Percentiles rank a stretch among this genome's conserved stretches.
phyloP scores from a whole-genome alignment of 35 echinoderm and acorn worm species.

The Anneissia japonica region DNA sequence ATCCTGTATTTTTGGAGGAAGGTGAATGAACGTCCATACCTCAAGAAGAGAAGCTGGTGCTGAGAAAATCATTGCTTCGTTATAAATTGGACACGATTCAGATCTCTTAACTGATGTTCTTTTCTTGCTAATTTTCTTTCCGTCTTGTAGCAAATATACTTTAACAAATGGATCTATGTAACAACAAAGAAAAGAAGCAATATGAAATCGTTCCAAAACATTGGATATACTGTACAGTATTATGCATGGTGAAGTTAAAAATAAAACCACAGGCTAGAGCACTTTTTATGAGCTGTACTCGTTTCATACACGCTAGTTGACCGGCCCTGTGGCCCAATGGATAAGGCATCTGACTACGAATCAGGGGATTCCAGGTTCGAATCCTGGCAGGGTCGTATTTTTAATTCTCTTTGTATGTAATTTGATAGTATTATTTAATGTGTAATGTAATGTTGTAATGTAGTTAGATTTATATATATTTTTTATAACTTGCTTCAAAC shows the following conservation, averaged over 20 bases:
- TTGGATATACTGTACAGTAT: neutral
- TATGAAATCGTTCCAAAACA: neutral
- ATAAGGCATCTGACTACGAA: too few species aligned
- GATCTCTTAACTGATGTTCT: conserved; percentile 75
- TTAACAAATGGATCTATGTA: conserved; percentile 90
- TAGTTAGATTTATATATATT: too few species aligned
- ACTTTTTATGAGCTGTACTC: neutral
- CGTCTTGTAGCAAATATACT: conserved; percentile 82
- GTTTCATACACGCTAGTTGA: neutral
- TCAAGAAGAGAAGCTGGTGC: conserved; percentile 73
- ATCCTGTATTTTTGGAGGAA: too few species aligned
- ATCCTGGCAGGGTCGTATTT: too few species aligned
- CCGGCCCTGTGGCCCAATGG: too few species aligned
- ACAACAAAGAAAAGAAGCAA: neutral
- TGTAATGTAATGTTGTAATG: too few species aligned
- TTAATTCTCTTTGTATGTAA: too few species aligned
- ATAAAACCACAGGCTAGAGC: neutral
- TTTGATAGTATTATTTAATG: too few species aligned
- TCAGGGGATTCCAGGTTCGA: too few species aligned
- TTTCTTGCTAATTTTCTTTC: conserved; percentile 93
- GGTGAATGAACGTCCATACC: too few species aligned
- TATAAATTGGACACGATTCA: conserved; percentile 88
- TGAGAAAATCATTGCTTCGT: conserved; percentile 96
- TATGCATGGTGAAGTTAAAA: neutral
- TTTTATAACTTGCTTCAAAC: too few species aligned